Conservation (phyloP, 1,140 invertebrate genomes). For the Brachystomella parvula region DNA sequence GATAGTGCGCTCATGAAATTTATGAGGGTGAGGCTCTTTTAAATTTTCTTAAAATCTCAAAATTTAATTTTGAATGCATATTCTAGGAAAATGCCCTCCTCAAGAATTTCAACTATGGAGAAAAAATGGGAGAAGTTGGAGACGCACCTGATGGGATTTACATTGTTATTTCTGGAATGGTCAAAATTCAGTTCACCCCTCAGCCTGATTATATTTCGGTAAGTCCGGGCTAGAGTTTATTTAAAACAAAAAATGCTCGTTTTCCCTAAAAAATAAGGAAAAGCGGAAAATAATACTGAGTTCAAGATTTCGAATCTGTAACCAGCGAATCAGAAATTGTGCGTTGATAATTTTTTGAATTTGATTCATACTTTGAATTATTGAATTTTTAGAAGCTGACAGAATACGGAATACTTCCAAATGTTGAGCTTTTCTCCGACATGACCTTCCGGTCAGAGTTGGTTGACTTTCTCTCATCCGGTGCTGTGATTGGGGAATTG, state of each 20-base stretch:
- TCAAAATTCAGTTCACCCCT: constrained; percentile 40
- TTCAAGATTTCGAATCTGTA: too few relatives aligned
- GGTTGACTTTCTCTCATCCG: constrained; percentile 44
- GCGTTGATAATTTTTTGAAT: too few relatives aligned
- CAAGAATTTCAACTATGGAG: constrained; percentile 29
- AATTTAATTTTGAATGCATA: neutral
- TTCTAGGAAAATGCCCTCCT: neutral
- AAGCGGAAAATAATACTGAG: too few relatives aligned
- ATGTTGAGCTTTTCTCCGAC: constrained; percentile 32
- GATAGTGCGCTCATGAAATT: neutral
- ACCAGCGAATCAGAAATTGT: too few relatives aligned
- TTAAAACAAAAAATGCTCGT: too few relatives aligned
- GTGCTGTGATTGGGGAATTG: constrained; percentile 46
- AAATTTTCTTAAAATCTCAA: neutral
- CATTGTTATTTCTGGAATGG: constrained; percentile 45
- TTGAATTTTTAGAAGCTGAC: constrained; percentile 14
- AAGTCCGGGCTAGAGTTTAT: too few relatives aligned
- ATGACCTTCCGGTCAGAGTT: constrained; percentile 33
- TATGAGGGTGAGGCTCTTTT: neutral
- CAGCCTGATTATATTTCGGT: constrained; percentile 18
- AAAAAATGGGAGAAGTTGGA: constrained; percentile 30
- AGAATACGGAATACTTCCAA: constrained; percentile 29
- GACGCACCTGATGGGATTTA: constrained; percentile 42
- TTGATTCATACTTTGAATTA: neutral
- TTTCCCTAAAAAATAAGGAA: too few relatives aligned